Conservation (phyloP, 2,113 vertebrate genomes). For the Trichomycterus rosablanca region DNA sequence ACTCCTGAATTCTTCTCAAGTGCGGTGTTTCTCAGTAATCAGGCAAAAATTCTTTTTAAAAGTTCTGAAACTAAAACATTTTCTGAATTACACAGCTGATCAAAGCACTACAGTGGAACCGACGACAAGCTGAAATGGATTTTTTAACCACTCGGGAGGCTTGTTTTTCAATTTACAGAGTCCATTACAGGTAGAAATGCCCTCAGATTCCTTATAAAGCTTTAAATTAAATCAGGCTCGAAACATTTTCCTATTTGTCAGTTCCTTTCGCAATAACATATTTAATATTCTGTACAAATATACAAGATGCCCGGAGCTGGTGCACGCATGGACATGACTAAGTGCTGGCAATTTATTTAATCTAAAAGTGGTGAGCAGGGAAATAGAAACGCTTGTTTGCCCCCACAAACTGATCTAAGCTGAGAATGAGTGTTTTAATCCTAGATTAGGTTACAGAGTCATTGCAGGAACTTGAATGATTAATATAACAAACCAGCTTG, state of each 20-base stretch:
- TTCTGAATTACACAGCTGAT: not conserved
- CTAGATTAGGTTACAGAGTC: too few species aligned
- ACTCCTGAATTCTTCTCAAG: not conserved
- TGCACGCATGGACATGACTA: too few species aligned
- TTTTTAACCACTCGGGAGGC: not conserved
- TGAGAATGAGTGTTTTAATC: too few species aligned
- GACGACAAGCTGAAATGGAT: not conserved
- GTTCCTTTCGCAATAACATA: not conserved
- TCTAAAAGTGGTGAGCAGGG: too few species aligned
- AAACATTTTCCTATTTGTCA: not conserved
- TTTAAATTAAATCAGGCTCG: not conserved
- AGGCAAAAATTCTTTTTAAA: not conserved
- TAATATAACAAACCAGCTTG: too few species aligned
- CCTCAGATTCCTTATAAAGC: not conserved
- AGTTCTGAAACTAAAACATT: not conserved
- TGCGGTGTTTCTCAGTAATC: not conserved
- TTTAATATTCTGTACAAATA: conserved; percentile 2
- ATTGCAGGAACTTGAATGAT: too few species aligned
- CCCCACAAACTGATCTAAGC: too few species aligned
- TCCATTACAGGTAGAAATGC: not conserved
- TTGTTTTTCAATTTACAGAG: conserved; percentile 8
- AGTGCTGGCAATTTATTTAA: too few species aligned
- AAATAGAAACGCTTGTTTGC: too few species aligned
- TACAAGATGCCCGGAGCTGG: too few species aligned
- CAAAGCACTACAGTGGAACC: not conserved